Conservation (phyloP, 2,113 vertebrate genomes). For the Excalfactoria chinensis region DNA sequence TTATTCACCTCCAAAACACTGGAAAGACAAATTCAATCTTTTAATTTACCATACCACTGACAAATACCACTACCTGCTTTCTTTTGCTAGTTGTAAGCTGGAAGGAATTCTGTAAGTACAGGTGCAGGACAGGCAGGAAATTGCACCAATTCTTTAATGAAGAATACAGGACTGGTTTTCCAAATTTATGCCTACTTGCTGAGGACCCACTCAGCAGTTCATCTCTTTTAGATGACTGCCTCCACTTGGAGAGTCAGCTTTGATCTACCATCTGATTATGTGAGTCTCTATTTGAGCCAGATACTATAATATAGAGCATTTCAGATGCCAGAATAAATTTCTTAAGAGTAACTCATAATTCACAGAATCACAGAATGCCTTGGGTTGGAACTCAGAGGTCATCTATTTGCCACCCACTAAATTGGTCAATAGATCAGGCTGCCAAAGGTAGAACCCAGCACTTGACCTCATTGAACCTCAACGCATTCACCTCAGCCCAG, state of each 20-base stretch:
- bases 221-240: neutral
- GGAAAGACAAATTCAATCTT: neutral
- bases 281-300: neutral
- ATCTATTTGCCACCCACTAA: no score
- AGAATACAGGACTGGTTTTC: neutral
- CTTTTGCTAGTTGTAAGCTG: neutral
- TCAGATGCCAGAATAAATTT: neutral
- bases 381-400: no score
- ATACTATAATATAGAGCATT: neutral
- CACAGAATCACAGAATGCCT: neutral
- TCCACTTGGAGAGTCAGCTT: neutral
- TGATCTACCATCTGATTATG: neutral
- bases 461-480: no score
- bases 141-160: neutral
- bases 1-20: neutral
- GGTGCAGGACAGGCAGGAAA: neutral
- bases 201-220: accelerated
- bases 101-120: neutral
- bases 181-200: neutral
- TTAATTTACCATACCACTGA: neutral
- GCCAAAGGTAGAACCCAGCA: no score
- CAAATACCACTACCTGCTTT: neutral
- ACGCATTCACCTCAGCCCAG: no score
- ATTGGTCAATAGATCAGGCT: no score
- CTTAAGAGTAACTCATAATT: neutral